These are phyloP conservation scores for Hetaerina americana DNA, from an alignment of 1,140 invertebrate species.

Conservation along the genomic window DNA sequence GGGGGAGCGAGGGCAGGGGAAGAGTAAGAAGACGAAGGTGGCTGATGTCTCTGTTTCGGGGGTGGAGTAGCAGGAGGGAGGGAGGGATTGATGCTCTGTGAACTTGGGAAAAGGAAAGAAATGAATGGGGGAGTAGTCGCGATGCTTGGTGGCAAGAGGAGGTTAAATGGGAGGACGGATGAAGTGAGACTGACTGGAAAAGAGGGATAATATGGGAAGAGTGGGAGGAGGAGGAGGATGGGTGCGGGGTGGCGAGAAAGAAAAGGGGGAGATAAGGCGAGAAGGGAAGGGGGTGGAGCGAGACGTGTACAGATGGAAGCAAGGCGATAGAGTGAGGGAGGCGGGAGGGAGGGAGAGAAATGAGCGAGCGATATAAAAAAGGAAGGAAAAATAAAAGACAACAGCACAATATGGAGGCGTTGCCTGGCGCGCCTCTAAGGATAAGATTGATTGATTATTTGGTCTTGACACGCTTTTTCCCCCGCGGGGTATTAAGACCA, in stretches of 20 bases:
- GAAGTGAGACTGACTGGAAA: not conserved
- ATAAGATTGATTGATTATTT: not conserved
- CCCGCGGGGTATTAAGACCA: no score
- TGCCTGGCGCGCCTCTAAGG: not conserved
- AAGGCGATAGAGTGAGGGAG: no score
- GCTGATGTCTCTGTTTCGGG: no score
- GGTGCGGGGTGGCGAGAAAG: not conserved
- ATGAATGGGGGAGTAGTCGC: not conserved
- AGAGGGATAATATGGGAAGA: not conserved
- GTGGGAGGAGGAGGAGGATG: not conserved
- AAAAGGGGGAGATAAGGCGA: not conserved
- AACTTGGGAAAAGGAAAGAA: not conserved
- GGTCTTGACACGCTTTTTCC: no score
- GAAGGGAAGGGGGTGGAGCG: not conserved
- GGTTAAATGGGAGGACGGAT: not conserved
- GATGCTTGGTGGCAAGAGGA: not conserved
- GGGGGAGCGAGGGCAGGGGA: not conserved
- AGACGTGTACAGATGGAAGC: no score
- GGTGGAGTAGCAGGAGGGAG: not conserved
- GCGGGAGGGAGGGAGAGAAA: no score
- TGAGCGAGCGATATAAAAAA: no score
- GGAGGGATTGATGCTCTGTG: not conserved
- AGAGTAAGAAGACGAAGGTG: no score
- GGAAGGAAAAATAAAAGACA: no score
- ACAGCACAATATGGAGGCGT: no score